Conservation (phyloP, 1,140 invertebrate species). For the Laupala kohalensis region DNA sequence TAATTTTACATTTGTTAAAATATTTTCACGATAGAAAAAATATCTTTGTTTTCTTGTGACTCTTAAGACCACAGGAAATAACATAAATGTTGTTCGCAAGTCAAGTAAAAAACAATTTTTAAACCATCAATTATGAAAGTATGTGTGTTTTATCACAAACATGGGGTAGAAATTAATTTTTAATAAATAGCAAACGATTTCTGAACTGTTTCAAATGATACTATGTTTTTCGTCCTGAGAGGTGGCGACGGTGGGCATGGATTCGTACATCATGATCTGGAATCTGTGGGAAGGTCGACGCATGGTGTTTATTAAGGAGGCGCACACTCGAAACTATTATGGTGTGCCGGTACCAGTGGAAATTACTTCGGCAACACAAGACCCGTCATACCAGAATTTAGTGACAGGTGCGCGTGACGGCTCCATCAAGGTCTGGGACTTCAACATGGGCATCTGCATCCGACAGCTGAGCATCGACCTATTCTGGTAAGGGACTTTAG, state of each 20-base stretch:
- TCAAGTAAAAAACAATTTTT: no score
- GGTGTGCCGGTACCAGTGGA: constrained; percentile 47
- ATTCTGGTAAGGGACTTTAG: neutral
- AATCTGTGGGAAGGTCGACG: constrained; percentile 46
- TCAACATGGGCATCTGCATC: constrained; percentile 55
- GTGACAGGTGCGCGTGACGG: constrained; percentile 56
- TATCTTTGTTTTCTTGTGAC: no score
- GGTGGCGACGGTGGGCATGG: constrained; percentile 47
- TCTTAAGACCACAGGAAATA: no score
- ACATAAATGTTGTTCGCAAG: no score
- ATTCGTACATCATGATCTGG: constrained; percentile 61
- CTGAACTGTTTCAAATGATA: neutral
- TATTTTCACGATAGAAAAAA: no score
- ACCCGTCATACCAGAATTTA: constrained; percentile 49
- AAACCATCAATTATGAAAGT: no score
- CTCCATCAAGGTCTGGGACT: constrained; percentile 59
- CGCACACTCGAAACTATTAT: constrained; percentile 43
- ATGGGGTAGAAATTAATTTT: no score
- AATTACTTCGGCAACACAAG: constrained; percentile 63
- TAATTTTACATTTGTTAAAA: no score
- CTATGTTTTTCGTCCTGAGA: constrained; percentile 23
- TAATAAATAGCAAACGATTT: no score
- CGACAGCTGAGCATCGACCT: constrained; percentile 38
- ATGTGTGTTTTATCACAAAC: no score
- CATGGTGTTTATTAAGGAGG: constrained; percentile 44